Conservation (phyloP, 2,888 invertebrate species). For the Drosophila neotestacea region DNA sequence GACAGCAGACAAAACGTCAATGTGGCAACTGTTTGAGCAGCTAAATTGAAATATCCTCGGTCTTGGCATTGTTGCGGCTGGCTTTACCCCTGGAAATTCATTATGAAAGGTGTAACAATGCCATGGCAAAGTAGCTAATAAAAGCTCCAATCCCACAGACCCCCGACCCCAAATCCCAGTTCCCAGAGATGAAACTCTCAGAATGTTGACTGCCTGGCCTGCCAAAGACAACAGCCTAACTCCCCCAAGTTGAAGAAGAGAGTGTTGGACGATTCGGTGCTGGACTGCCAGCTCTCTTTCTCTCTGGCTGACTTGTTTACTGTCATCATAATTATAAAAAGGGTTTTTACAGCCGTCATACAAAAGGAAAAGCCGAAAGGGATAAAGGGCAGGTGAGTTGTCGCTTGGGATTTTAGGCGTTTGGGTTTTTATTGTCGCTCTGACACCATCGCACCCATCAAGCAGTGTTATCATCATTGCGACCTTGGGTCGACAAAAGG, state of each 20-base stretch:
- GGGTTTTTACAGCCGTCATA: constrained; percentile 68
- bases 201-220: constrained; percentile 10
- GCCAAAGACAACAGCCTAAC: constrained; percentile 49
- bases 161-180: constrained; percentile 3
- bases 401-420: constrained; percentile 42
- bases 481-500: constrained; percentile 80
- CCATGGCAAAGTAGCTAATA: constrained; percentile 76
- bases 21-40: constrained; percentile 78
- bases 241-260: neutral
- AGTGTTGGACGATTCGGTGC: neutral
- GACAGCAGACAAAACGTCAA: constrained; percentile 69
- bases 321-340: constrained; percentile 80
- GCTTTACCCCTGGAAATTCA: constrained; percentile 56
- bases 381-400: constrained; percentile 67
- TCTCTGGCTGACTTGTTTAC: constrained; percentile 71
- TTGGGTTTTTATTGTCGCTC: constrained; percentile 58
- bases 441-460: constrained; percentile 45
- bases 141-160: constrained; percentile 59
- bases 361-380: constrained; percentile 49
- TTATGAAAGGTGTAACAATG: constrained; percentile 77
- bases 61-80: constrained; percentile 71
- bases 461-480: constrained; percentile 39
- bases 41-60: constrained; percentile 78
- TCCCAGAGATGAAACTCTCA: constrained; percentile 2
- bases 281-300: constrained; percentile 14